A percentile compares a stretch with the other conserved stretches of the same genome.
phyloP scores from a whole-genome alignment of 2,888 invertebrate genomes.

The Chloroclysta siterata region DNA sequence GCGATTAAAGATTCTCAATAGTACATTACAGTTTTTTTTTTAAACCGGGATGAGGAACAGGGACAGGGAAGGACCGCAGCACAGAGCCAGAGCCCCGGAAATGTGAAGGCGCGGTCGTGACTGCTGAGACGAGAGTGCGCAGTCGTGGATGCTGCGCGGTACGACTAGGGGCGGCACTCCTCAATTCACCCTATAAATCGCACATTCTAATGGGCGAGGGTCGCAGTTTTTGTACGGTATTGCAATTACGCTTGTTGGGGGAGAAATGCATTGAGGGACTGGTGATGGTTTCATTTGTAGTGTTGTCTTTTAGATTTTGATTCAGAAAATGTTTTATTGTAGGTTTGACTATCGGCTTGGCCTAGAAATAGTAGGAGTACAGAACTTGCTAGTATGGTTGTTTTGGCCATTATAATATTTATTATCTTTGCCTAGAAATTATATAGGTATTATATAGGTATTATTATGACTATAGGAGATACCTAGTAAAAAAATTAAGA shows the following conservation, averaged over 20 bases:
- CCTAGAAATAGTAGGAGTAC: too few relatives aligned
- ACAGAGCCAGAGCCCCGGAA: slow-evolving; percentile 71
- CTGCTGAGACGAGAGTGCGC: slow-evolving; percentile 78
- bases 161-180: slow-evolving; percentile 75
- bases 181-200: slow-evolving; percentile 67
- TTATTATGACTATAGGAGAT: too few relatives aligned
- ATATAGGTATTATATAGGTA: too few relatives aligned
- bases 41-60: slow-evolving; percentile 38
- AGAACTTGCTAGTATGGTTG: too few relatives aligned
- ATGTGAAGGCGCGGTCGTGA: slow-evolving; percentile 67
- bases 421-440: too few relatives aligned
- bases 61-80: slow-evolving; percentile 58
- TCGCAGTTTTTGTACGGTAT: slow-evolving; percentile 57
- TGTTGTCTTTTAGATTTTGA: slow-evolving; percentile 15
- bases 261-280: slow-evolving; percentile 47
- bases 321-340: neutral
- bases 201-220: slow-evolving; percentile 53
- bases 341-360: too few relatives aligned
- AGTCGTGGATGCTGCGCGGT: slow-evolving; percentile 79
- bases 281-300: slow-evolving; percentile 41
- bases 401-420: too few relatives aligned
- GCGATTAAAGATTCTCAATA: slow-evolving; percentile 47
- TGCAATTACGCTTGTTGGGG: slow-evolving; percentile 49
- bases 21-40: slow-evolving; percentile 57
- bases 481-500: neutral